phyloP scores from a whole-genome alignment of 2,113 vertebrate genomes.

The Myiagra hebetior region DNA sequence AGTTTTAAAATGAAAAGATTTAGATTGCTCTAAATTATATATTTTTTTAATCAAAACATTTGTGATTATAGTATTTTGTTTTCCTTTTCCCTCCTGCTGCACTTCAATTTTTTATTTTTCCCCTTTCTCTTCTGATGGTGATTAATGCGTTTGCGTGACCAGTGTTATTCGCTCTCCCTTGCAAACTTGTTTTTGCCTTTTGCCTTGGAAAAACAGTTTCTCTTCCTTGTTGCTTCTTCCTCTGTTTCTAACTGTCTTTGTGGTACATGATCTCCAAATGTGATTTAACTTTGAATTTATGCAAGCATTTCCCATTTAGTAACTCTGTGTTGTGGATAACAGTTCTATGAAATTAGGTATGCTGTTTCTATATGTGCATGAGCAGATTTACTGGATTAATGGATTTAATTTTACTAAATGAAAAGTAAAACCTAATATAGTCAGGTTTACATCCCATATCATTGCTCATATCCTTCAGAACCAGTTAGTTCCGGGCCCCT shows the following conservation, averaged over 20 bases:
- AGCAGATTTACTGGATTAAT: neutral
- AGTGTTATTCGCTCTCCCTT: neutral
- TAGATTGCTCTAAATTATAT: slow-evolving; percentile 20
- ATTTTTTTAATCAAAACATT: slow-evolving; percentile 36
- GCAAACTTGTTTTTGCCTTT: neutral
- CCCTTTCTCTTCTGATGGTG: neutral
- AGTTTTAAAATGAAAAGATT: slow-evolving; percentile 32
- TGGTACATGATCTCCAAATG: neutral
- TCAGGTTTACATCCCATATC: neutral
- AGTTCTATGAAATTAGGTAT: neutral
- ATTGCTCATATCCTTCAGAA: neutral
- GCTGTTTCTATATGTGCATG: neutral
- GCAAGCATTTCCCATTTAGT: neutral
- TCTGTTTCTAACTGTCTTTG: neutral
- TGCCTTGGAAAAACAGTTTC: neutral
- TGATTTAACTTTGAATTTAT: neutral
- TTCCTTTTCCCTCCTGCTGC: neutral
- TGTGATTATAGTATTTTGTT: slow-evolving; percentile 26
- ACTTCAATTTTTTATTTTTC: neutral
- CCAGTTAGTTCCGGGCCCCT: neutral
- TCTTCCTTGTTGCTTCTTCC: neutral
- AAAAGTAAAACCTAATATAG: neutral
- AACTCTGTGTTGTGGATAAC: neutral
- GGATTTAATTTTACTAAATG: neutral
- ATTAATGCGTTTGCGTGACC: neutral